Conservation (phyloP, 2,797 vertebrate species). For the Dryobates pubescens region DNA sequence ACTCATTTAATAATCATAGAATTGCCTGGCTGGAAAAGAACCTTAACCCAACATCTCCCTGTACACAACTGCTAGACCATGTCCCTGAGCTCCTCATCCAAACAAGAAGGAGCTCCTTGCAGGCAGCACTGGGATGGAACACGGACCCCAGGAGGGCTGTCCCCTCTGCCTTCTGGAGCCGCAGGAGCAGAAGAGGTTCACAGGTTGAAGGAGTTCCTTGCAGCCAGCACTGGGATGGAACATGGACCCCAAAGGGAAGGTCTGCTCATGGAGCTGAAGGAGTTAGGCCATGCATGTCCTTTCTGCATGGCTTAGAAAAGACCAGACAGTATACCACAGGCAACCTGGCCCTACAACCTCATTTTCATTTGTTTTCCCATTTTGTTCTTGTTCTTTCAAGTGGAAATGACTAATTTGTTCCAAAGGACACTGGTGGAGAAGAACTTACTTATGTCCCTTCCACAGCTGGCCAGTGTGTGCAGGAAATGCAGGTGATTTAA, state of each 20-base stretch:
- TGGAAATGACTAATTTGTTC: conserved; percentile 67
- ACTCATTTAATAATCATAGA: not conserved
- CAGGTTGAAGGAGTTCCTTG: fast-evolving
- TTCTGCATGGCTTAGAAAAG: not conserved
- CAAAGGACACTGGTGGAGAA: not conserved
- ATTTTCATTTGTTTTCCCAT: not conserved
- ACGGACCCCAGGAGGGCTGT: not conserved
- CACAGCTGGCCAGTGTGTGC: conserved; percentile 26
- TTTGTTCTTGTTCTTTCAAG: not conserved
- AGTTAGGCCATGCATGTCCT: fast-evolving
- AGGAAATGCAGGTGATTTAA: conserved; percentile 55
- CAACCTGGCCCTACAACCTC: not conserved
- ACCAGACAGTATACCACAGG: not conserved
- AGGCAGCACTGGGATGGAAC: not conserved
- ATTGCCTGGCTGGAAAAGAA: too few species aligned
- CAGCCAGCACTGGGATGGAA: not conserved
- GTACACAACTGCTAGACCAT: too few species aligned
- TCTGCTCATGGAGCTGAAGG: not conserved
- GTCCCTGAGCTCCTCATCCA: too few species aligned
- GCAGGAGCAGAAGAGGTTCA: not conserved
- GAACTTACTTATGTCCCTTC: conserved; percentile 38
- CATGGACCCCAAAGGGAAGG: fast-evolving
- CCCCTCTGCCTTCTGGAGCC: fast-evolving
- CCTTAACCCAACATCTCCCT: too few species aligned
- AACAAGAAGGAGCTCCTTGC: fast-evolving